Percentiles rank a stretch among this genome's conserved stretches.
Conservation (phyloP, 1,140 invertebrate species). For the Trachymyrmex septentrionalis region DNA sequence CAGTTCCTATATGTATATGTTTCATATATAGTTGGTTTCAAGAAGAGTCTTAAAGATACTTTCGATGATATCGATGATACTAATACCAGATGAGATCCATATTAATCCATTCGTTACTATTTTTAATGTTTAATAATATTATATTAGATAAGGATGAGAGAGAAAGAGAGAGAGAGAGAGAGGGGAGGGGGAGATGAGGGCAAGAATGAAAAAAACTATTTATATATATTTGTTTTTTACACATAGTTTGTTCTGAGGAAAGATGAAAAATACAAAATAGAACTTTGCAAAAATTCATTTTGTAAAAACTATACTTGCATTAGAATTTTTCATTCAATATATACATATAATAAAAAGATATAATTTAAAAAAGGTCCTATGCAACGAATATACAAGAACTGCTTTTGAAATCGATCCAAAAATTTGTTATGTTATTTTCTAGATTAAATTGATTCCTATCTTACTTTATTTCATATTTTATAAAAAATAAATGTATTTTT, state of each 20-base stretch:
- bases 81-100: background rate
- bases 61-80: background rate
- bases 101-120: background rate
- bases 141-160: background rate
- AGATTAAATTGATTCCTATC: background rate
- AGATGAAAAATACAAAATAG: background rate
- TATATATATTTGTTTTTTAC: conserved; percentile 11
- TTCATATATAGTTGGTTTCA: conserved; percentile 21
- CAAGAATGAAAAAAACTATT: background rate
- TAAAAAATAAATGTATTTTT: background rate
- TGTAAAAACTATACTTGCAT: background rate
- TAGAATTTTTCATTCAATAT: background rate
- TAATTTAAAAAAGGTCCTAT: background rate
- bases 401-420: background rate
- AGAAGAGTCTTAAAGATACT: conserved; percentile 37
- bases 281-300: conserved; percentile 1
- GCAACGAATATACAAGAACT: background rate
- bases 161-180: background rate
- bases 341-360: background rate
- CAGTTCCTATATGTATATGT: conserved; percentile 33
- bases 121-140: conserved; percentile 18
- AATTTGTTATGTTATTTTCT: background rate
- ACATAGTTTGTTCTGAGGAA: background rate
- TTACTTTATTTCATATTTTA: background rate
- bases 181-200: too few relatives aligned